Evolutionary conservation across 2,797 vertebrate genomes (phyloP).

Genomic region (Notolabrus celidotus): DNA sequence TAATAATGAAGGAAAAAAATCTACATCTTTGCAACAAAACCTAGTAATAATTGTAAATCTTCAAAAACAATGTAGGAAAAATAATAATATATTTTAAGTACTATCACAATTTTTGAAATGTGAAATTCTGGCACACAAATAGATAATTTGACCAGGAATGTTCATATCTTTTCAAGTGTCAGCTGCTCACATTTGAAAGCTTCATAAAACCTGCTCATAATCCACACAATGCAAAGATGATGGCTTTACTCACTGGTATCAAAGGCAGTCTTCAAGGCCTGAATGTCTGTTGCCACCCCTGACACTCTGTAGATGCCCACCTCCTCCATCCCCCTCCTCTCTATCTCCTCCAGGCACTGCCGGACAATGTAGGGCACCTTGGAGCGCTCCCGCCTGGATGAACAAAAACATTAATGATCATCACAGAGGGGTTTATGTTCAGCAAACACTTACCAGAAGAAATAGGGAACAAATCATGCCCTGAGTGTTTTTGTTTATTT

Average conservation of each 20-base stretch:
- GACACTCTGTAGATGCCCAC: slow-evolving; percentile 98
- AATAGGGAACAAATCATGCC: background rate
- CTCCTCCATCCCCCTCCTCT: slow-evolving; percentile 98
- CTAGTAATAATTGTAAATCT: too few species aligned
- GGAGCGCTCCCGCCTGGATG: slow-evolving; percentile 92
- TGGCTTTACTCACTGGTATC: slow-evolving; percentile 92
- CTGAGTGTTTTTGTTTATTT: background rate
- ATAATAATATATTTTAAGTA: too few species aligned
- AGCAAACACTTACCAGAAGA: background rate
- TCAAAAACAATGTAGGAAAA: too few species aligned
- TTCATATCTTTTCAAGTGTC: too few species aligned
- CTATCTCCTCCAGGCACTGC: slow-evolving; percentile 98
- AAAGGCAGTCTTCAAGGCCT: slow-evolving; percentile 95
- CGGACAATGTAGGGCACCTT: slow-evolving; percentile 99
- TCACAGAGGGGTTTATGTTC: background rate
- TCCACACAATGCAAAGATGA: too few species aligned
- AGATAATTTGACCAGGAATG: too few species aligned
- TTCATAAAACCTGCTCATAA: too few species aligned
- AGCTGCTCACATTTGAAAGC: too few species aligned
- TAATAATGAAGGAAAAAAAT: too few species aligned
- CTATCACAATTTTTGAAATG: too few species aligned
- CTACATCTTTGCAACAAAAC: too few species aligned
- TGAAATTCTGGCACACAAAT: too few species aligned
- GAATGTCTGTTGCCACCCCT: slow-evolving; percentile 97
- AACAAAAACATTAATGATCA: slow-evolving; percentile 11